Base-by-base conservation (phyloP, 2,113 vertebrate species). In the Trinectes maculatus region DNA sequence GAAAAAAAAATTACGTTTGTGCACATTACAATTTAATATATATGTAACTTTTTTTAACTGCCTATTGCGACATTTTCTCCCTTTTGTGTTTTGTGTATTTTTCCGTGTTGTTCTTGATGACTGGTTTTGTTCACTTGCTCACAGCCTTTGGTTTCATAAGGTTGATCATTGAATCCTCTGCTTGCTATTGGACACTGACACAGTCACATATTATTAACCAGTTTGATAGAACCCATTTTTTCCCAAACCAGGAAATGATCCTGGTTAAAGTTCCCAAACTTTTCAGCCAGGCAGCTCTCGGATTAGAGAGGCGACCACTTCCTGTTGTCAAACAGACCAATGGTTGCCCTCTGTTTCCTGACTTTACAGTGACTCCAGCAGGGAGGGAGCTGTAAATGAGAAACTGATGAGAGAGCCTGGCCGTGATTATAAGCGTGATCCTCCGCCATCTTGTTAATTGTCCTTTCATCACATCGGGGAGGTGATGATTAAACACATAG, bases 361-460 rank as follows among this genome's bases (percentile, higher is more conserved):
- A 67, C 44, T 48, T 16, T 29, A n/a, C 22, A 44, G 36, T 44
- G 8, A 25, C 33, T 71, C 11, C 62, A 54, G 36, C 31, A 0
- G 55, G 43, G 60, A 51, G 69, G 39, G 71, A 64, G 31, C 55
- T 47, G 57, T 12, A 48, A 89, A 89, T 54, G 69, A 82, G 68
- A 54, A 74, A 78, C 51, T 57, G 77, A 83, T 77, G 82, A 83
- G 60, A 22, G 74, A 36, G 33, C 7, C 16, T 28, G 22, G 42
- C 18, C 9, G 33, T 57, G n/a, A 54, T 62, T 73, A 39, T 63
- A 48, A 73, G 66, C 10, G 5, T 48, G 80, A 85, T 71, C 34
- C 10, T 49, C 58, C 51, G 2, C 74, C 75, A 61, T 69, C 59
- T 57, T 75, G 70, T 80, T 87, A 86, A 89, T 71, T 74, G 59